Conservation (phyloP, 2,888 invertebrate genomes). For the Mactromeris polynyma region DNA sequence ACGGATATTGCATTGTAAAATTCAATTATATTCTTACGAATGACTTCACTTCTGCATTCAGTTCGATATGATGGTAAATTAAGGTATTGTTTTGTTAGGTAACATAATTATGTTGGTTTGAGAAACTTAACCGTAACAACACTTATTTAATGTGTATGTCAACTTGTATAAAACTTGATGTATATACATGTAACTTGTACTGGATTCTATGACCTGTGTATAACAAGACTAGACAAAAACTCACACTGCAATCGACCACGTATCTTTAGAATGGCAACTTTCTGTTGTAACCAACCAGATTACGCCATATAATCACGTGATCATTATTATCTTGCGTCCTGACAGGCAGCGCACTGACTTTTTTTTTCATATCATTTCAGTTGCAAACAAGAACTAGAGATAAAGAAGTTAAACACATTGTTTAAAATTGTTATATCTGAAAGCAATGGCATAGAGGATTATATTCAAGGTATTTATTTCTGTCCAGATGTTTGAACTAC, state of each 20-base stretch:
- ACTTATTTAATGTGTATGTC: not conserved
- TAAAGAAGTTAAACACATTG: constrained; percentile 1
- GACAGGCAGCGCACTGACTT: not conserved
- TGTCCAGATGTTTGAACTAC: not conserved
- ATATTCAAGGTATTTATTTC: not conserved
- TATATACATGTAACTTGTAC: not conserved
- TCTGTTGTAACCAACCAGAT: not conserved
- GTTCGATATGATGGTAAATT: not conserved
- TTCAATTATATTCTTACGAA: not conserved
- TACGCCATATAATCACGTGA: not conserved
- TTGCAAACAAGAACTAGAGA: not conserved
- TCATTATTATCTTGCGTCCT: not conserved
- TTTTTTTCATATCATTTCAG: not conserved
- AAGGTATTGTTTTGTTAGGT: not conserved
- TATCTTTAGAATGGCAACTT: not conserved
- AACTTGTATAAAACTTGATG: not conserved
- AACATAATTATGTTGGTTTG: not conserved
- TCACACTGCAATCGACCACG: not conserved
- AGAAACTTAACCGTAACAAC: not conserved
- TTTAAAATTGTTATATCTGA: not conserved
- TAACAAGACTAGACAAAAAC: not conserved
- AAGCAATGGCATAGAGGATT: not conserved
- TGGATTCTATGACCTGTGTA: not conserved
- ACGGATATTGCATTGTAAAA: not conserved
- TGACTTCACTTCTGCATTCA: not conserved